These are phyloP conservation scores for Venturia canescens DNA, from an alignment of 1,140 invertebrate genomes.

Conservation along the genomic window DNA sequence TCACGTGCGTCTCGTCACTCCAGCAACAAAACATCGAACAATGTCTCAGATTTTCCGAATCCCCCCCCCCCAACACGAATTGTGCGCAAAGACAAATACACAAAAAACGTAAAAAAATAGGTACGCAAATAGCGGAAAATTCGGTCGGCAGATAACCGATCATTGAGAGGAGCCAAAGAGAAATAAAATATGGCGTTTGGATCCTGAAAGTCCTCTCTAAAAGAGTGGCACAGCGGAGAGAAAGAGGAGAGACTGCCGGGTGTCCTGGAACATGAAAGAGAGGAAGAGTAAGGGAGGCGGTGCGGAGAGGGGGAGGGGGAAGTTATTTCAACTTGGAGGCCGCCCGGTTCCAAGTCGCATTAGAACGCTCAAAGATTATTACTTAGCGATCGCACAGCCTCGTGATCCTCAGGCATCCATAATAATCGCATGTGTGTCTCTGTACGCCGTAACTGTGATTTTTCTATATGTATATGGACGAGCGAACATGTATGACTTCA, in stretches of 20 bases:
- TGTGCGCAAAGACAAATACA: too few species aligned
- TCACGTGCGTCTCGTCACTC: too few species aligned
- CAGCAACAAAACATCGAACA: too few species aligned
- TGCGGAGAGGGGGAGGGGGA: constrained; percentile 55
- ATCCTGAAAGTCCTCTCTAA: not conserved
- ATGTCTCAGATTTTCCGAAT: too few species aligned
- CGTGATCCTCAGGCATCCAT: constrained; percentile 73
- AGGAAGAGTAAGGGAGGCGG: constrained; percentile 47
- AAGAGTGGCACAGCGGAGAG: constrained; percentile 6
- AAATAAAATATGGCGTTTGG: constrained; percentile 26
- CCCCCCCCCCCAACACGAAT: too few species aligned
- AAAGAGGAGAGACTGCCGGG: constrained; percentile 42
- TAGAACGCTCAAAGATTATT: constrained; percentile 76
- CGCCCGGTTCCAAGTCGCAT: constrained; percentile 75
- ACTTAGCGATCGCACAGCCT: constrained; percentile 68
- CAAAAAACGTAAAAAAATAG: too few species aligned
- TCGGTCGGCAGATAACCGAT: too few species aligned
- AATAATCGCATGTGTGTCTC: constrained; percentile 65
- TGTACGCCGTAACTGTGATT: constrained; percentile 54
- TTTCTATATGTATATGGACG: not conserved
- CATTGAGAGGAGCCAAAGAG: constrained; percentile 37
- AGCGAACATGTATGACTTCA: not conserved
- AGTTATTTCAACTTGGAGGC: constrained; percentile 72
- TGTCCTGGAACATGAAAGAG: constrained; percentile 47
- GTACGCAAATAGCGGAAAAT: too few species aligned